Evolutionary conservation across 2,113 vertebrate species (phyloP), one percentile per base, ranked within the genome.

Genomic region (Tachycineta bicolor): DNA sequence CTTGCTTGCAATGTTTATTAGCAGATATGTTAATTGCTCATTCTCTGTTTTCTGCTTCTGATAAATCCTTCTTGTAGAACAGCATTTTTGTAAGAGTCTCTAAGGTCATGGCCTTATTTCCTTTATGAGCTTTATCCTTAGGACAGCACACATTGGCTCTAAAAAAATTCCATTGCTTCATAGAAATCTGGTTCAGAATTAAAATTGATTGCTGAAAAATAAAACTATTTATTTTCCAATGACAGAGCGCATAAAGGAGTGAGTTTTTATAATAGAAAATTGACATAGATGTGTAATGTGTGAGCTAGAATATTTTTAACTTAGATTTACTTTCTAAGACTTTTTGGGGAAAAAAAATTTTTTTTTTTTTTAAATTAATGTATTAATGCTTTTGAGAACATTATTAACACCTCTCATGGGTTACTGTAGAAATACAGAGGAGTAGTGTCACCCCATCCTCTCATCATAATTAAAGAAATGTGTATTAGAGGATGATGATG

Each of bases 1-100:
- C 90, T 96, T 95, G 94, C 93, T 97, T 95, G 86, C 73, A 87
- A 56, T 94, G 93, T 90, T 93, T 97, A 87, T 79, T 94, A 87
- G 68, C 69, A 71, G 53, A 82, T 93, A 3, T 64, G 28, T 87
- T 93, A 90, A 89, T 88, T 95, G 65, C 89, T 95, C 8, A 12
- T 81, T 6, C n/a, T 92, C 8, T 93, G 60, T 60, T 93, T 93
- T 94, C 86, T 94, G 76, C 79, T 87, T 84, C 73, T 95, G 76
- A 63, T 84, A 73, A 68, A 67, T 83, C 56, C 90, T 26, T 74
- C 12, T 59, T 83, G 60, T 77, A 75, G 79, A 56, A 11, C 5
- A 60, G 44, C 25, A 39, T 79, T 83, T 87, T 24, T 73, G 0
- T 81, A 68, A 92, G 50, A 46, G 21, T 91, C 28, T n/a, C 60